Base-by-base conservation (phyloP, 2,797 vertebrate species). In the Gallinago stenura region DNA sequence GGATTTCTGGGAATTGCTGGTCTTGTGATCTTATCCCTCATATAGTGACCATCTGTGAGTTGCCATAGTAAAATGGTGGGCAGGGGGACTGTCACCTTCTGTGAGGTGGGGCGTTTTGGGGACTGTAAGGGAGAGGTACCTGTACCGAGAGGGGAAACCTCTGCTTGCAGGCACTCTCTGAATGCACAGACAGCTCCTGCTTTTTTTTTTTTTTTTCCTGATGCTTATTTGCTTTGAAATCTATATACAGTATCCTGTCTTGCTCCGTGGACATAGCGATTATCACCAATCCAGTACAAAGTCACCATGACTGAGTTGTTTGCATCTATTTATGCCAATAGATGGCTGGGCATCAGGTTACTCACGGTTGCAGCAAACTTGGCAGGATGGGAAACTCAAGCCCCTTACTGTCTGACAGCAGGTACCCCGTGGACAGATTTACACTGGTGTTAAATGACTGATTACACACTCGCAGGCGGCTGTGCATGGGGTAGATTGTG, bases 321-420 rank as follows among this genome's bases (percentile, higher is more conserved):
- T 6, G 3, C 83, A 31, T 96, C 83, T 93, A 43, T 94, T 94
- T 93, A 50, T 86, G 95, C 89, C 91, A 90, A 21, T 90, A 90
- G 83, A 71, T 90, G 80, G 56, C 71, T 72, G 68, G 68, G 95
- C 39, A 1, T 96, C 90, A 61, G 56, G 90, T 97, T 95, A 92
- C 93, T 51, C 33, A 5, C 1, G n/a, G 46, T 54, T 76, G 82
- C 77, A 58, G 68, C 30, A 33, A 70, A 86, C 81, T 45, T 94
- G 95, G 45, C 39, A 64, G 87, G 57, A 75, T 80, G 50, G 60
- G 89, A 83, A 95, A 83, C 77, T 79, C 16, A 58, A 92, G 61
- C 69, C 61, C 30, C 71, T 84, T 65, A 21, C 91, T 93, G 95
- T 95, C 86, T 93, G 78, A 86, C 88, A 96, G 87, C 54, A 96